These are phyloP conservation scores for Idaea aversata DNA, from an alignment of 2,888 invertebrate genomes.

Conservation along the genomic window DNA sequence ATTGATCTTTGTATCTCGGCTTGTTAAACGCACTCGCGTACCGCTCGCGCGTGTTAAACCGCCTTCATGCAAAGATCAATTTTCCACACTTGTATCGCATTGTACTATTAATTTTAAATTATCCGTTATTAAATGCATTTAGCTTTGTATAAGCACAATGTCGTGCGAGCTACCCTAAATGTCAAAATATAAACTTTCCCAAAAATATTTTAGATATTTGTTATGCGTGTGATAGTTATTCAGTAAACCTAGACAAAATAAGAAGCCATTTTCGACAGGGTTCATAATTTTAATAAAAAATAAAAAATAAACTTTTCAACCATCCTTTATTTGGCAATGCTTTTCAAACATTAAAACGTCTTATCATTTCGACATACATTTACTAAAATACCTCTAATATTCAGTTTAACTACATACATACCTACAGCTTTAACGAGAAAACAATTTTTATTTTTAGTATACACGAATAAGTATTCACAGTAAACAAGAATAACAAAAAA, in stretches of 20 bases:
- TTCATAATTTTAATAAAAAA: background rate
- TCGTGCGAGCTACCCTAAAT: too few species aligned
- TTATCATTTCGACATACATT: background rate
- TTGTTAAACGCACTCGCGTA: too few species aligned
- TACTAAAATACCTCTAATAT: background rate
- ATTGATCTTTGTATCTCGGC: too few species aligned
- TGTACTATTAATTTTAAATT: too few species aligned
- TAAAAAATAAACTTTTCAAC: slow-evolving; percentile 19
- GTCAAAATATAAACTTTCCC: too few species aligned
- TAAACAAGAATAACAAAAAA: background rate
- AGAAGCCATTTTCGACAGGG: background rate
- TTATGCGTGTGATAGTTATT: too few species aligned
- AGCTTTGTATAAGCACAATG: too few species aligned
- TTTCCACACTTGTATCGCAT: too few species aligned
- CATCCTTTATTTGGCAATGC: slow-evolving; percentile 23
- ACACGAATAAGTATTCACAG: background rate
- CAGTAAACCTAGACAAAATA: background rate
- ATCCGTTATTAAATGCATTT: too few species aligned
- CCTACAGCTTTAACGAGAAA: background rate
- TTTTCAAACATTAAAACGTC: slow-evolving; percentile 5
- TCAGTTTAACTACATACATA: background rate
- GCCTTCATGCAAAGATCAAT: too few species aligned
- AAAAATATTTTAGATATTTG: too few species aligned
- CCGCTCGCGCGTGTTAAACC: too few species aligned
- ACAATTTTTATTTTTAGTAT: background rate